phyloP scores from a whole-genome alignment of 35 echinoderm and acorn worm genomes.

The Apostichopus californicus region DNA sequence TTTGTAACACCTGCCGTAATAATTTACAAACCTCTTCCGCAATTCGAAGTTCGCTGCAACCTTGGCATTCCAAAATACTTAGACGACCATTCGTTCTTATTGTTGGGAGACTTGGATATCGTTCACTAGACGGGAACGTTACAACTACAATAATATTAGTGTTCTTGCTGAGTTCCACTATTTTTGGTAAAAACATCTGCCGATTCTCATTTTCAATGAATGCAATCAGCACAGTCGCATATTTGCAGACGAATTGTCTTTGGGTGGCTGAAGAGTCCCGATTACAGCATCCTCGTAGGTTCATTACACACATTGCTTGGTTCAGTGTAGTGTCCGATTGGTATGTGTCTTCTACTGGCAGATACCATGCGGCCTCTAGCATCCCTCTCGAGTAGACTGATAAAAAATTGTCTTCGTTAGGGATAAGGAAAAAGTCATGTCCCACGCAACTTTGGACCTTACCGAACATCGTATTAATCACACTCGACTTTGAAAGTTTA shows the following conservation, averaged over 20 bases:
- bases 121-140: background rate
- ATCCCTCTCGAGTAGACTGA: constrained; percentile 1
- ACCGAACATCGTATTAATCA: background rate
- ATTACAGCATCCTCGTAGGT: background rate
- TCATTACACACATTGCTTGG: constrained; percentile 5
- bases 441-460: background rate
- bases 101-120: background rate
- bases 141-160: background rate
- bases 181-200: background rate
- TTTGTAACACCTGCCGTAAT: background rate
- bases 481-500: background rate
- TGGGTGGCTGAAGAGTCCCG: background rate
- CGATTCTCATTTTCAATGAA: background rate
- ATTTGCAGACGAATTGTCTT: background rate
- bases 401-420: background rate
- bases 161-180: background rate
- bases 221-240: background rate
- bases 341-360: background rate
- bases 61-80: background rate
- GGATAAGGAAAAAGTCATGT: constrained; percentile 8
- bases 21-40: background rate
- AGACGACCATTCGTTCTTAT: background rate
- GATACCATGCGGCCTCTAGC: constrained; percentile 3
- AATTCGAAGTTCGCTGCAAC: constrained; percentile 2
- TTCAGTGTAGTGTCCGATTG: background rate